These are phyloP conservation scores for Napeogenes inachia DNA, from an alignment of 2,888 invertebrate genomes.

Conservation along the genomic window DNA sequence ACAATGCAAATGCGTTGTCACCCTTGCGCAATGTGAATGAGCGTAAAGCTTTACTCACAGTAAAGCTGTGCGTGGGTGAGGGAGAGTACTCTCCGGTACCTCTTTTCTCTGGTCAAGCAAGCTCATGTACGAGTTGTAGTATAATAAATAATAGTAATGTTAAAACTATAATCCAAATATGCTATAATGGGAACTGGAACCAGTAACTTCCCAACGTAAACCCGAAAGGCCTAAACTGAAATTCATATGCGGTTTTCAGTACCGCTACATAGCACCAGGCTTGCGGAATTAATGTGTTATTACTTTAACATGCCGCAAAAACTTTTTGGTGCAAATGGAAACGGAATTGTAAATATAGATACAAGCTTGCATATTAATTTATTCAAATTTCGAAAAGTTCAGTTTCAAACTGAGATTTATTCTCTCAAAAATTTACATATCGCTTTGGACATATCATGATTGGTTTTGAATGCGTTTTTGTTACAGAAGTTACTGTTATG, in stretches of 20 bases:
- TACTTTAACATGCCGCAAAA: constrained; percentile 26
- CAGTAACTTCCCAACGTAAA: constrained; percentile 31
- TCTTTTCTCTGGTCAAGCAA: no score
- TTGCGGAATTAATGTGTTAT: constrained; percentile 35
- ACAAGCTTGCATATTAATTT: constrained; percentile 8
- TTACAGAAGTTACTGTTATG: no score
- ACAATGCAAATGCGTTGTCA: no score
- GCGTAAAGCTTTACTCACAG: no score
- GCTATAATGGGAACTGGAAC: constrained; percentile 3
- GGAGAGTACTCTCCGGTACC: no score
- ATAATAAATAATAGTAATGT: neutral
- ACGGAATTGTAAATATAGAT: constrained; percentile 18
- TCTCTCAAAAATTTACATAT: constrained; percentile 4
- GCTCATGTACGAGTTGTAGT: no score
- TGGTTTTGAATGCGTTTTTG: neutral
- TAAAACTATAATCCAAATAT: neutral
- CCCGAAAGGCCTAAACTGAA: constrained; percentile 43
- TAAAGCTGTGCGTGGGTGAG: no score
- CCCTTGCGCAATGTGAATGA: no score
- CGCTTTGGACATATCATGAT: constrained; percentile 2
- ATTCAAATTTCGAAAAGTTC: constrained; percentile 5
- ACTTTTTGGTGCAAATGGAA: constrained; percentile 21
- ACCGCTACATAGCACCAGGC: constrained; percentile 46
- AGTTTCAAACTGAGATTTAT: constrained; percentile 3
- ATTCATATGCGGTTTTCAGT: constrained; percentile 48